Percentiles rank a stretch among this genome's conserved stretches.
phyloP scores from a whole-genome alignment of 2,797 vertebrate genomes.

The Mus minutoides region DNA sequence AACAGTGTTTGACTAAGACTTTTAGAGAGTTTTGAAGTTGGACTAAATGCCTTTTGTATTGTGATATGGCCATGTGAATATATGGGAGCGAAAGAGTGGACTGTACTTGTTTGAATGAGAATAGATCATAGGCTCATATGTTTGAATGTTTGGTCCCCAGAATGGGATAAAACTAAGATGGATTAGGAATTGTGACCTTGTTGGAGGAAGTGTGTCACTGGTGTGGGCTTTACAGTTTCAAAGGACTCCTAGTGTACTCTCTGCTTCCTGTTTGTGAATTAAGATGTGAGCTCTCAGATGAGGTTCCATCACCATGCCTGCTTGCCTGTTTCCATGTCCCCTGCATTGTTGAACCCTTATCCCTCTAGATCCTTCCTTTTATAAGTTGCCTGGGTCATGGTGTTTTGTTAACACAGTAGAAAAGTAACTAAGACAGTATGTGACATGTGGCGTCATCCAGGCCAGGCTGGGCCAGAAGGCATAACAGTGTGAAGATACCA shows the following conservation, averaged over 20 bases:
- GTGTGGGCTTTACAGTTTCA: neutral
- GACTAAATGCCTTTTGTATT: neutral
- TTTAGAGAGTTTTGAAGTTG: neutral
- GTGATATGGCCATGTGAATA: neutral
- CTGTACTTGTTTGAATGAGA: neutral
- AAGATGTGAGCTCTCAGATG: neutral
- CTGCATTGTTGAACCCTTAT: neutral
- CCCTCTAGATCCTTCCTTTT: neutral
- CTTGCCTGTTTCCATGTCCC: neutral
- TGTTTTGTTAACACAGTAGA: neutral
- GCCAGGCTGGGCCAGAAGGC: neutral
- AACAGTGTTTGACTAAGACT: neutral
- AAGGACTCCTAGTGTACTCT: neutral
- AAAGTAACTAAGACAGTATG: neutral
- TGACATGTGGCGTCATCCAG: neutral
- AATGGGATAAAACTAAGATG: neutral
- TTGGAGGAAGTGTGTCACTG: neutral
- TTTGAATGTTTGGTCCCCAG: neutral
- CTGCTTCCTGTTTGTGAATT: neutral
- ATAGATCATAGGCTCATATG: neutral
- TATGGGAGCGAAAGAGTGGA: neutral
- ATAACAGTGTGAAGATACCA: too few species aligned
- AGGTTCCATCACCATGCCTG: neutral
- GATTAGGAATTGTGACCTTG: neutral
- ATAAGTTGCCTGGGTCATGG: neutral